phyloP scores from a whole-genome alignment of 2,888 invertebrate genomes.

The Cyaniris semiargus region DNA sequence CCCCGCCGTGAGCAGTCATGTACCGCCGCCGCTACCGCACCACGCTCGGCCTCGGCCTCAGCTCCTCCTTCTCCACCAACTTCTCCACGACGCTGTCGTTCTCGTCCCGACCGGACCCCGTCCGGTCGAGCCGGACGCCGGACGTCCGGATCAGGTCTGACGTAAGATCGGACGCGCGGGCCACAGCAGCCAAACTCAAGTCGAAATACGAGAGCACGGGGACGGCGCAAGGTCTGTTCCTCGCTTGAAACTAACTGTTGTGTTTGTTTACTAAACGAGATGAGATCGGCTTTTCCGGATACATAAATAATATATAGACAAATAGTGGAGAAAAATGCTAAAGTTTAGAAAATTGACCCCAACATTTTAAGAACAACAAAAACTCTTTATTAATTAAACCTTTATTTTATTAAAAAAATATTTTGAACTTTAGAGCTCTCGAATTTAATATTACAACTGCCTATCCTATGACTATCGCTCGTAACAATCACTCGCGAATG shows the following conservation, averaged over 20 bases:
- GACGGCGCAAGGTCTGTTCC: conserved; percentile 71
- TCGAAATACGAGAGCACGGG: conserved; percentile 75
- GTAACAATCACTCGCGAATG: too few relatives aligned
- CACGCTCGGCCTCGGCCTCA: conserved; percentile 70
- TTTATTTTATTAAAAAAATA: too few relatives aligned
- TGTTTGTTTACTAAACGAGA: not conserved
- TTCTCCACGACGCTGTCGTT: conserved; percentile 64
- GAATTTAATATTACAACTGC: too few relatives aligned
- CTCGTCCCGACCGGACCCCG: conserved; percentile 43
- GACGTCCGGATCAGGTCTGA: conserved; percentile 55
- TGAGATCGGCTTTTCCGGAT: not conserved
- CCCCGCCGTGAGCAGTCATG: conserved; percentile 57
- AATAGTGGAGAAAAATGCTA: not conserved
- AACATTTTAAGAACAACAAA: not conserved
- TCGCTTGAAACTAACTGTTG: conserved; percentile 5
- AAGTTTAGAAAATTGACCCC: not conserved
- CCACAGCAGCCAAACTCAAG: conserved; percentile 75
- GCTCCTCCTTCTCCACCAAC: conserved; percentile 69
- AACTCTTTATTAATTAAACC: too few relatives aligned
- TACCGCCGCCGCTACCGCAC: conserved; percentile 76
- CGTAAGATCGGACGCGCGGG: conserved; percentile 70
- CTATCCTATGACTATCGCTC: too few relatives aligned
- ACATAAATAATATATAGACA: not conserved
- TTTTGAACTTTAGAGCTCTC: too few relatives aligned
- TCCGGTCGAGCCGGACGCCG: conserved; percentile 60